These are phyloP conservation scores for Orgyia antiqua DNA, from an alignment of 2,888 invertebrate genomes.

Conservation along the genomic window DNA sequence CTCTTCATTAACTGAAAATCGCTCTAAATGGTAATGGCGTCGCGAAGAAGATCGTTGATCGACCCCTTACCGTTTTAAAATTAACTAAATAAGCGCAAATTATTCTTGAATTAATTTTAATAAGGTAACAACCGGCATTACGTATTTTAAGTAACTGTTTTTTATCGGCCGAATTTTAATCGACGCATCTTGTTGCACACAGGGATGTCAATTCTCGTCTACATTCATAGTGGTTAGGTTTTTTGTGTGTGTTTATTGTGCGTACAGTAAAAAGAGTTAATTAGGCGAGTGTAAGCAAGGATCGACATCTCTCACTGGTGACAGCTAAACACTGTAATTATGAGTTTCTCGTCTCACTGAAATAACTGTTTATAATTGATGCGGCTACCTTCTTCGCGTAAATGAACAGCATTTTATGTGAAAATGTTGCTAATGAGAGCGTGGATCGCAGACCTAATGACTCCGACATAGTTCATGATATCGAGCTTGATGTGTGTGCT, in stretches of 20 bases:
- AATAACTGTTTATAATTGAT: conserved; percentile 71
- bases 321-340: conserved; percentile 65
- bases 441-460: conserved; percentile 58
- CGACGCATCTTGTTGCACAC: conserved; percentile 36
- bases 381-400: conserved; percentile 53
- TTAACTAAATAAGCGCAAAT: conserved; percentile 61
- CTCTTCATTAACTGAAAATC: conserved; percentile 70
- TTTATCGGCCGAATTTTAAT: conserved; percentile 41
- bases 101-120: conserved; percentile 62
- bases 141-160: conserved; percentile 49
- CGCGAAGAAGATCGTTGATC: conserved; percentile 42
- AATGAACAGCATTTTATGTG: conserved; percentile 64
- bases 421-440: conserved; percentile 67
- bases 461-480: conserved; percentile 57
- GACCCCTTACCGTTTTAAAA: conserved; percentile 42
- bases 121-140: conserved; percentile 51
- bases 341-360: conserved; percentile 55
- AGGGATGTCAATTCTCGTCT: conserved; percentile 33
- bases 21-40: conserved; percentile 66
- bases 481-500: conserved; percentile 35
- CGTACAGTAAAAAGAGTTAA: conserved; percentile 29
- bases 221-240: conserved; percentile 10
- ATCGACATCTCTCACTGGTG: conserved; percentile 59
- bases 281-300: conserved; percentile 39
- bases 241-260: conserved; percentile 18